Conservation (phyloP, 2,113 vertebrate genomes). For the Lamprotornis superbus region DNA sequence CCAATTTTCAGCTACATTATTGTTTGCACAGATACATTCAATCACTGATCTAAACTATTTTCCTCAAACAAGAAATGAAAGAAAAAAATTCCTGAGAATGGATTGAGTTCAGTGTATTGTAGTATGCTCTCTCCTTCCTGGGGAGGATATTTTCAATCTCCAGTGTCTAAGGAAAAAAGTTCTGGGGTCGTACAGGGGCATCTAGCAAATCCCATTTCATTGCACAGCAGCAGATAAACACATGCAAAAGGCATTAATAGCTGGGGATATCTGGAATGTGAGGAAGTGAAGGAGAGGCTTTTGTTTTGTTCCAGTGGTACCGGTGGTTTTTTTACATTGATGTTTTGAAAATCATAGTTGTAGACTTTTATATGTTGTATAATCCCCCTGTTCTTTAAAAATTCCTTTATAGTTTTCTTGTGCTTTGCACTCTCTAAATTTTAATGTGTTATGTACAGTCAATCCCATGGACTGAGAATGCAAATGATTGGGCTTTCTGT, state of each 20-base stretch:
- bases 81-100: neutral
- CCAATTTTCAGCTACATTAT: neutral
- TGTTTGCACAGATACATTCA: neutral
- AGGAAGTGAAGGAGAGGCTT: neutral
- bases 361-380: neutral
- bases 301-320: neutral
- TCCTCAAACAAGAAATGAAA: neutral
- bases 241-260: neutral
- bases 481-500: neutral
- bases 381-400: neutral
- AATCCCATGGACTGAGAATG: neutral
- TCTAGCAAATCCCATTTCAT: neutral
- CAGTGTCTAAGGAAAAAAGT: neutral
- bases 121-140: neutral
- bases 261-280: neutral
- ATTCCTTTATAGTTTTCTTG: neutral
- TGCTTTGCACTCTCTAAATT: neutral
- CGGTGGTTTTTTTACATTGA: fast-evolving
- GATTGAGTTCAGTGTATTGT: neutral
- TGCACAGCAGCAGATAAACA: neutral
- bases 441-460: neutral
- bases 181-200: neutral
- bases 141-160: neutral
- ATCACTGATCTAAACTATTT: neutral
- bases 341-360: neutral